A percentile compares a stretch with the other conserved stretches of the same genome.
phyloP scores from a whole-genome alignment of 2,888 invertebrate genomes.

The Epinotia brunnichana region DNA sequence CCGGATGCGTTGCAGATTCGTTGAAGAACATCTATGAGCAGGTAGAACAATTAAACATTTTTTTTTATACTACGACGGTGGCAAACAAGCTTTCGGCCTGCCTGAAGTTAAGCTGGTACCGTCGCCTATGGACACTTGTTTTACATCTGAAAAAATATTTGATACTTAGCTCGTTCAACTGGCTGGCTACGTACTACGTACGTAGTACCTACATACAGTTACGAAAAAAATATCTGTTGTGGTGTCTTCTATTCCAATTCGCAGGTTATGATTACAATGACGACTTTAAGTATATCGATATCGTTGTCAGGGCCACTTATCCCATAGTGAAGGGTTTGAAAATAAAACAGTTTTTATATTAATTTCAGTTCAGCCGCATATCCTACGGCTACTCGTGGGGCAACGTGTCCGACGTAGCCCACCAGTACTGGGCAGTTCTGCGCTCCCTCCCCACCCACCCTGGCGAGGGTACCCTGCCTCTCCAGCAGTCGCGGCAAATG shows the following conservation, averaged over 20 bases:
- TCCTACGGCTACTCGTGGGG: conserved; percentile 86
- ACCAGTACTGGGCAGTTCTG: conserved; percentile 82
- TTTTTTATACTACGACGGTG: too few species aligned
- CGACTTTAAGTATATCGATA: neutral
- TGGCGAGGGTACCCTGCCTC: conserved; percentile 86
- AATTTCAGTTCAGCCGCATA: conserved; percentile 69
- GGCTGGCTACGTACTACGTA: neutral
- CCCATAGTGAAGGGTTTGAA: neutral
- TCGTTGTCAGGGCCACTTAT: neutral
- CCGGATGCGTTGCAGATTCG: conserved; percentile 87
- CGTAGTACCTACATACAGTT: too few species aligned
- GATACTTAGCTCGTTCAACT: neutral
- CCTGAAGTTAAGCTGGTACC: too few species aligned
- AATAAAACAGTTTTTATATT: neutral
- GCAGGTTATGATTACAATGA: too few species aligned
- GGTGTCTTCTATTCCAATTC: too few species aligned
- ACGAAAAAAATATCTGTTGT: too few species aligned
- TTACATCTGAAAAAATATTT: neutral
- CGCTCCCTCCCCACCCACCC: conserved; percentile 81
- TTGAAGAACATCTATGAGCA: conserved; percentile 85
- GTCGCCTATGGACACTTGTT: too few species aligned
- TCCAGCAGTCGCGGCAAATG: conserved; percentile 84
- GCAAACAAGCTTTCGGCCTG: too few species aligned
- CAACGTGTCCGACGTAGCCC: conserved; percentile 82
- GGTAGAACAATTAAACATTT: conserved; percentile 67